Evolutionary conservation across 35 echinoderm and acorn worm genomes (phyloP), one percentile per base, ranked within the genome.

Genomic region (Stichopus chloronotus): DNA sequence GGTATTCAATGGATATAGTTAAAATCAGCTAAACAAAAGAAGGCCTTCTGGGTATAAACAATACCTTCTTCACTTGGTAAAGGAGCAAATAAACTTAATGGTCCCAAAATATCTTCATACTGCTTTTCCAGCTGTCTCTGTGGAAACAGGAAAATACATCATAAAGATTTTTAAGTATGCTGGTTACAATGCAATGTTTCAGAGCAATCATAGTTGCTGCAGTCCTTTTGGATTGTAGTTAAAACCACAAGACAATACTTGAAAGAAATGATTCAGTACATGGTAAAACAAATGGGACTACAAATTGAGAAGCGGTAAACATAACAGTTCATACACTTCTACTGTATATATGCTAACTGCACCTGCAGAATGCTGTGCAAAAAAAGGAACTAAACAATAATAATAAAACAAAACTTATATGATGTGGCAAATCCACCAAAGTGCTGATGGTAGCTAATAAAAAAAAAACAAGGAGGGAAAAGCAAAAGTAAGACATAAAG

Each of bases 71-170:
- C 97, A 94, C 92, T 61, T 58, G 88, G 94, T 53, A 92, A 93
- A 57, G 97, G 95, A 9, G 97, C 97, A 98, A 98, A 98, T 21
- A 98, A 76, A 58, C 93, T 98, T 57, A 98, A 83, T 19, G 97
- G 97, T 25, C 97, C 97, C 5, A 98, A 79, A 9, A 98, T 94
- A 14, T 96, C 95, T 93, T 98, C 97, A 96, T 98, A 98, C 59
- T 90, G 93, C 72, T 96, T 96, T 63, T 98, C 93, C 16, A 96
- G 86, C 63, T 98, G 92, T 53, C 87, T 88, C 97, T 98, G 92
- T 55, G 55, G 79, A 53, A 13, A 78, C 57, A 90, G 43, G 25
- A 12, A 2, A 9, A 81, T 23, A 2, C 14, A n/a, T 81, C 78
- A 81, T 17, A 25, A 11, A 17, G 5, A 80, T 13, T n/a, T 11